phyloP scores from a whole-genome alignment of 2,113 vertebrate species.

The Colaptes auratus region DNA sequence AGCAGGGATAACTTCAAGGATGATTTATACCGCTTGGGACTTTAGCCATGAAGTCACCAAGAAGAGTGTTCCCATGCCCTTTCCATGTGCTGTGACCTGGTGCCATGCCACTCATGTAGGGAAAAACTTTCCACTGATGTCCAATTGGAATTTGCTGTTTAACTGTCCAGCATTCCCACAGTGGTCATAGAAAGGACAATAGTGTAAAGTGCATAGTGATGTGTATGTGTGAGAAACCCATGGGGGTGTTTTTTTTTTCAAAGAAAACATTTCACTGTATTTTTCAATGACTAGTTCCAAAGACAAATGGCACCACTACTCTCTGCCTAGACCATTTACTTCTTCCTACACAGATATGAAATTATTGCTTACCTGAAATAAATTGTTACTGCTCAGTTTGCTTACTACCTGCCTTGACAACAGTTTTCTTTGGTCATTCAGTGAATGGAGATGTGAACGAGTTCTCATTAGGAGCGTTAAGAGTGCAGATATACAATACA shows the following conservation, averaged over 20 bases:
- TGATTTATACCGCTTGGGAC: neutral
- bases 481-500: neutral
- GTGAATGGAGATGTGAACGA: neutral
- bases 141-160: neutral
- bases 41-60: neutral
- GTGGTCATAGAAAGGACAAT: neutral
- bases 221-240: neutral
- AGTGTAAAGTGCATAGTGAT: neutral
- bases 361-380: neutral
- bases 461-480: neutral
- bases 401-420: neutral
- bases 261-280: neutral
- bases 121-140: neutral
- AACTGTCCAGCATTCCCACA: neutral
- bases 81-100: neutral
- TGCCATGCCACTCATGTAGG: fast-evolving
- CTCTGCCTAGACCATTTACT: neutral
- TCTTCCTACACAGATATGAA: neutral
- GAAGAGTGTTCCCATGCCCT: neutral
- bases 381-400: neutral
- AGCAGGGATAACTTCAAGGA: neutral
- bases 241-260: neutral
- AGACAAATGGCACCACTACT: neutral
- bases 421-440: neutral
- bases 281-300: neutral